A percentile compares a stretch with the other conserved stretches of the same genome.
Evolutionary conservation across 2,888 invertebrate species (phyloP).

Genomic region (Steinernema carpocapsae): DNA sequence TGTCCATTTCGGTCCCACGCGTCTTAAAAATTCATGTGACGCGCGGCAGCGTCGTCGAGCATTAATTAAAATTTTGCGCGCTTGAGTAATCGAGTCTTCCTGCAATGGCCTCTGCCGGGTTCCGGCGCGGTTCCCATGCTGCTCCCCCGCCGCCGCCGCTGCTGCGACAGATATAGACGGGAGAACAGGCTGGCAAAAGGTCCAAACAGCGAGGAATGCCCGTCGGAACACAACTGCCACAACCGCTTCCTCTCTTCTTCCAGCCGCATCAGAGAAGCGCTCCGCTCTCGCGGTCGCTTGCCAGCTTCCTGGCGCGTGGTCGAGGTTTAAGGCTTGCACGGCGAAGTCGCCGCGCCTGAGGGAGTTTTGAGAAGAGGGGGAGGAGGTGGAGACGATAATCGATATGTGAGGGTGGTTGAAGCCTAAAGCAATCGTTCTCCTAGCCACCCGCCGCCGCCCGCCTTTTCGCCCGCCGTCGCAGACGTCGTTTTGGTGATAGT

Average conservation of each 20-base stretch:
- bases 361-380: constrained; percentile 29
- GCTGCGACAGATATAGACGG: no score
- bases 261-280: not conserved
- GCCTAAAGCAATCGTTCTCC: not conserved
- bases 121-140: not conserved
- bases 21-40: not conserved
- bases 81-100: constrained; percentile 1
- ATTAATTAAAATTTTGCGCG: constrained; percentile 24
- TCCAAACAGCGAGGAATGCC: no score
- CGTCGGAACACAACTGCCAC: not conserved
- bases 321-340: no score
- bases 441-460: not conserved
- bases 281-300: not conserved
- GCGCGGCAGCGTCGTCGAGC: not conserved
- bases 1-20: not conserved
- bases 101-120: not conserved
- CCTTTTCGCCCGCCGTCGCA: not conserved
- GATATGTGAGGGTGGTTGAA: constrained; percentile 32
- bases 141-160: no score
- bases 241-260: not conserved
- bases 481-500: constrained; percentile 13
- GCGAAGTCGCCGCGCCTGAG: constrained; percentile 15
- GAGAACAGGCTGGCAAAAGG: no score
- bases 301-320: no score
- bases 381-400: constrained; percentile 33